A percentile compares a stretch with the other conserved stretches of the same genome.
Conservation (phyloP, 2,797 vertebrate genomes). For the Acrossocheilus wenchowensis region DNA sequence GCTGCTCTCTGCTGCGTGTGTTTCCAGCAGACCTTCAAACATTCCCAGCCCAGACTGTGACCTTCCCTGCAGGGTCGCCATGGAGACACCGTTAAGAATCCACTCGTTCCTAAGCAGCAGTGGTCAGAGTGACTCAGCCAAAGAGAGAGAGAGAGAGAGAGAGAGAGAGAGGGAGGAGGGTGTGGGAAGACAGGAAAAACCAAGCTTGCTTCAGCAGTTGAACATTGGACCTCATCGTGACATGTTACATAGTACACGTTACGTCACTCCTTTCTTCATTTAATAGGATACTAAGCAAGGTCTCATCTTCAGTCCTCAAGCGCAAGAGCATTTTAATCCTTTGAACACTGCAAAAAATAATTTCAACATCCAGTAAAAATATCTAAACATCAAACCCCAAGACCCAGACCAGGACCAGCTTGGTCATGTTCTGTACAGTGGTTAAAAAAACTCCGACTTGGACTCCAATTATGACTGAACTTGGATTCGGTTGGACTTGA, state of each 20-base stretch:
- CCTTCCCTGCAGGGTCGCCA: conserved; percentile 74
- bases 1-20: conserved; percentile 46
- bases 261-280: conserved; percentile 4
- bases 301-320: conserved; percentile 5
- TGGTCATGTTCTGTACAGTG: neutral
- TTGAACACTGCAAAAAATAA: neutral
- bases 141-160: conserved; percentile 51
- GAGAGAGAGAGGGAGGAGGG: conserved; percentile 36
- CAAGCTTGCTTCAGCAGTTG: conserved; percentile 8
- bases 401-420: neutral
- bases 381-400: neutral
- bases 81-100: conserved; percentile 72
- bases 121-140: conserved; percentile 72
- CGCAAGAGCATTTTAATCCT: neutral
- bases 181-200: conserved; percentile 15
- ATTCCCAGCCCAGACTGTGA: conserved; percentile 70
- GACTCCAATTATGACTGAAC: neutral
- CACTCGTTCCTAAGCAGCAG: conserved; percentile 64
- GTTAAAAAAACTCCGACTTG: neutral
- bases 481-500: neutral
- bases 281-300: neutral
- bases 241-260: conserved; percentile 7
- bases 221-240: conserved; percentile 61
- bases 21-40: conserved; percentile 71
- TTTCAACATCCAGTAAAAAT: neutral